A percentile compares a stretch with the other conserved stretches of the same genome.
Conservation (phyloP, 1,140 invertebrate species). For the Drosophila lacteicornis region DNA sequence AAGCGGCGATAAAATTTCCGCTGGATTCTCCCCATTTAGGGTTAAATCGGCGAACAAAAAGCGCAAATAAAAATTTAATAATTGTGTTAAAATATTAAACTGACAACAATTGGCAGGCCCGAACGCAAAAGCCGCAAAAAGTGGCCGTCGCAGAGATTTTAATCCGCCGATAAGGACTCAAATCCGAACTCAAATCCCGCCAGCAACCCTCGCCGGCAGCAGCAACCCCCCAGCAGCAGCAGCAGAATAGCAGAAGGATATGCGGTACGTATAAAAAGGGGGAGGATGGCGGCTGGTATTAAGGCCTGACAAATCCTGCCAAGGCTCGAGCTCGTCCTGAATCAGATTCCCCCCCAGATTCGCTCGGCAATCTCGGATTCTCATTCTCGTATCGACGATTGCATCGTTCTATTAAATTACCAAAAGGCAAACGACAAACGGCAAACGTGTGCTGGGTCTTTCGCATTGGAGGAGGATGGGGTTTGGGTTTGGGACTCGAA, state of each 20-base stretch:
- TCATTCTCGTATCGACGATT: slow-evolving; percentile 73
- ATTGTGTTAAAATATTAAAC: slow-evolving; percentile 77
- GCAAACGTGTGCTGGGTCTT: slow-evolving; percentile 64
- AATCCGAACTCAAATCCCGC: slow-evolving; percentile 49
- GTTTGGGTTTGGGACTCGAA: slow-evolving; percentile 2
- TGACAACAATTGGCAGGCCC: slow-evolving; percentile 71
- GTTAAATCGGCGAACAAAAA: slow-evolving; percentile 21
- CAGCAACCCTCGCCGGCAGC: slow-evolving; percentile 57
- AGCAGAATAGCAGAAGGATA: background rate
- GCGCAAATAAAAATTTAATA: slow-evolving; percentile 61
- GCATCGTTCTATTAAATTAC: slow-evolving; percentile 83
- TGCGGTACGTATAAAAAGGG: slow-evolving; percentile 6
- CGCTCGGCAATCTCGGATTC: slow-evolving; percentile 55
- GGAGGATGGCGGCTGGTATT: slow-evolving; percentile 44
- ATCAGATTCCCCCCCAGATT: slow-evolving; percentile 37
- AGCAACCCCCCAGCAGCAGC: slow-evolving; percentile 39
- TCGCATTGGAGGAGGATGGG: slow-evolving; percentile 12
- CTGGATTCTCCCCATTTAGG: slow-evolving; percentile 17
- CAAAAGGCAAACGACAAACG: slow-evolving; percentile 76
- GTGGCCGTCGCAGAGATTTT: slow-evolving; percentile 67
- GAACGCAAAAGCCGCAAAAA: slow-evolving; percentile 65
- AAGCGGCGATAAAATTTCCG: slow-evolving; percentile 12
- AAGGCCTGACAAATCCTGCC: slow-evolving; percentile 71
- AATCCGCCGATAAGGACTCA: slow-evolving; percentile 56
- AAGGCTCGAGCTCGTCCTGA: slow-evolving; percentile 49